Conservation (phyloP, 2,797 vertebrate species). For the Chrysocyon brachyurus region DNA sequence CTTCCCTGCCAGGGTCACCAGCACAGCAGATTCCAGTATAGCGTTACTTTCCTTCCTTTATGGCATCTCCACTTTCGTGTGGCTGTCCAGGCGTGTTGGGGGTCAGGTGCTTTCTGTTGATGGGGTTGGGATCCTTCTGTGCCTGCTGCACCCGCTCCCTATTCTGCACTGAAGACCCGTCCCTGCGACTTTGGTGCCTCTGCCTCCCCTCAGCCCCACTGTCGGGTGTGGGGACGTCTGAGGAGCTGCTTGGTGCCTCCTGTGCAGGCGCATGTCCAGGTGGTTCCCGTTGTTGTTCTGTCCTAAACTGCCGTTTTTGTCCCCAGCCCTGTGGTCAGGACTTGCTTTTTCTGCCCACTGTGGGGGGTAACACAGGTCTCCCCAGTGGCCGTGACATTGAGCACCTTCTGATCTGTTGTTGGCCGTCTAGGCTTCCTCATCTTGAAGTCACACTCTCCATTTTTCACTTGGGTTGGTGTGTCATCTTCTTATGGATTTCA, state of each 20-base stretch:
- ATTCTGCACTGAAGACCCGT: not conserved
- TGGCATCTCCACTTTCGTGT: rapidly evolving
- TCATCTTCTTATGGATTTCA: not conserved
- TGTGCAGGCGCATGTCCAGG: too few relatives aligned
- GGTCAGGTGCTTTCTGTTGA: not conserved
- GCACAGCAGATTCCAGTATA: not conserved
- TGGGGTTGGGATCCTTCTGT: rapidly evolving
- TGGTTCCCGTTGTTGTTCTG: not conserved
- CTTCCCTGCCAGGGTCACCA: too few relatives aligned
- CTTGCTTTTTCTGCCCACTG: too few relatives aligned
- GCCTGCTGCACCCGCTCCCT: too few relatives aligned
- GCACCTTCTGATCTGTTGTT: too few relatives aligned
- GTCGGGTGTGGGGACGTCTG: too few relatives aligned
- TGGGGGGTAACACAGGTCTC: not conserved
- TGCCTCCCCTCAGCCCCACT: not conserved
- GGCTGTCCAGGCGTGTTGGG: not conserved
- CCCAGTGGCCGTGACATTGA: rapidly evolving
- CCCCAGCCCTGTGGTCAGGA: not conserved
- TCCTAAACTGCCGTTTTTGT: not conserved
- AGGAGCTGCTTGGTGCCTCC: not conserved
- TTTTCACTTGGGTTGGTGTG: too few relatives aligned
- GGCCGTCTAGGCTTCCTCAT: rapidly evolving
- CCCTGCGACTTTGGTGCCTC: too few relatives aligned
- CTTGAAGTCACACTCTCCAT: rapidly evolving
- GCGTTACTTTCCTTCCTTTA: rapidly evolving